phyloP scores from a whole-genome alignment of 2,888 invertebrate species.

The Gymnoscelis rufifasciata region DNA sequence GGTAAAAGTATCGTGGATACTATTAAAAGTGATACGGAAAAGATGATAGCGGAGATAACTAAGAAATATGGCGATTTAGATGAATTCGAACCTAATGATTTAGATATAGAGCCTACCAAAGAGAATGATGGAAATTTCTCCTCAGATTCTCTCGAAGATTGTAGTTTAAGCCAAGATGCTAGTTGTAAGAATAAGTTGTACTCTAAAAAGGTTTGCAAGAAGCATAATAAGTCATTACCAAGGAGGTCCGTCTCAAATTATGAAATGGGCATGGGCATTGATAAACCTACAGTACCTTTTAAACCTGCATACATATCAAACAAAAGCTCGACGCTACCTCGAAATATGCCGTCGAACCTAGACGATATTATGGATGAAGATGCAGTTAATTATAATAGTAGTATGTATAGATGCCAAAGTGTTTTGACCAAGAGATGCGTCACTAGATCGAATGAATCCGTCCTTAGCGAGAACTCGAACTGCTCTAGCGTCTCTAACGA shows the following conservation, averaged over 20 bases:
- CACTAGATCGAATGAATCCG: slow-evolving; percentile 78
- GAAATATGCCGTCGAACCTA: slow-evolving; percentile 74
- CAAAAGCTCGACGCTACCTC: slow-evolving; percentile 71
- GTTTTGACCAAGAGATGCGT: slow-evolving; percentile 77
- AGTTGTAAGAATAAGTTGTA: slow-evolving; percentile 72
- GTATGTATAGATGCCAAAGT: slow-evolving; percentile 71
- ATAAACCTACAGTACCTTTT: slow-evolving; percentile 60
- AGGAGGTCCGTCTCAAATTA: slow-evolving; percentile 87
- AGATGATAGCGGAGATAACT: slow-evolving; percentile 83
- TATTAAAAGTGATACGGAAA: slow-evolving; percentile 81
- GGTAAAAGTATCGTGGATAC: slow-evolving; percentile 80
- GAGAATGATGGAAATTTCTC: slow-evolving; percentile 85
- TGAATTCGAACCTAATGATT: slow-evolving; percentile 61
- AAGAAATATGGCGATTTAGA: slow-evolving; percentile 82
- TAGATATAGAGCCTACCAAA: slow-evolving; percentile 64
- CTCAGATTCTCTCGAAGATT: slow-evolving; percentile 88
- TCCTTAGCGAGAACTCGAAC: slow-evolving; percentile 72
- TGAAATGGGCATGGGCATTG: slow-evolving; percentile 84
- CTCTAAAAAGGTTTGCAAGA: slow-evolving; percentile 75
- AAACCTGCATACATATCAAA: slow-evolving; percentile 57
- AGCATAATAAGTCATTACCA: slow-evolving; percentile 74
- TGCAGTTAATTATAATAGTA: slow-evolving; percentile 55
- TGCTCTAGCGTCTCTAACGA: slow-evolving; percentile 75
- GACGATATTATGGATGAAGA: slow-evolving; percentile 77
- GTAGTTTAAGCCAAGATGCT: slow-evolving; percentile 77